phyloP scores from a whole-genome alignment of 2,888 invertebrate genomes.

The Nycteola revayana region DNA sequence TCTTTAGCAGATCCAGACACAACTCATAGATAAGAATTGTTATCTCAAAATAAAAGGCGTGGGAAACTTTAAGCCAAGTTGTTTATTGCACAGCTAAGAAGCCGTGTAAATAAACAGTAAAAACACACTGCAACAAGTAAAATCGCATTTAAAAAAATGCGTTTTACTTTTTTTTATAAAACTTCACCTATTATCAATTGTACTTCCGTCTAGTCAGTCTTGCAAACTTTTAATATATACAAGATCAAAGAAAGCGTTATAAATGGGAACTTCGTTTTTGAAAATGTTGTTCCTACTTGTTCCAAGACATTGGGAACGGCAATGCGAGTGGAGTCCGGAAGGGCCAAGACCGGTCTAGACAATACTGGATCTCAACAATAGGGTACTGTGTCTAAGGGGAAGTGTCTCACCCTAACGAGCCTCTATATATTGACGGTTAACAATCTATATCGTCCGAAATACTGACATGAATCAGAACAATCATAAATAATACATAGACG shows the following conservation, averaged over 20 bases:
- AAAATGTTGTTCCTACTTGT: slow-evolving; percentile 10
- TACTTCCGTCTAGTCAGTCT: slow-evolving; percentile 10
- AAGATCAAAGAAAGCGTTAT: slow-evolving; percentile 3
- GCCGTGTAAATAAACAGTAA: too few species aligned
- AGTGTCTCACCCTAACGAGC: slow-evolving; percentile 52
- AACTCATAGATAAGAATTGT: too few species aligned
- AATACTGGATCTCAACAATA: slow-evolving; percentile 56
- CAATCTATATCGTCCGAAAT: slow-evolving; percentile 52
- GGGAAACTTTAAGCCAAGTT: too few species aligned
- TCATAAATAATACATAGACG: slow-evolving; percentile 33
- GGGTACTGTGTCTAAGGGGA: slow-evolving; percentile 55
- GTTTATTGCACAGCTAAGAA: too few species aligned
- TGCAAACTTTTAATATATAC: slow-evolving; percentile 4
- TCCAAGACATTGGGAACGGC: slow-evolving; percentile 30
- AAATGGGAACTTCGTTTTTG: slow-evolving; percentile 14
- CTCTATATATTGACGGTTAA: slow-evolving; percentile 51
- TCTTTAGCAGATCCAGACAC: too few species aligned
- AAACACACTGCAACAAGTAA: too few species aligned
- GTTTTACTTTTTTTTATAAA: neutral
- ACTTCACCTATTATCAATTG: slow-evolving; percentile 6
- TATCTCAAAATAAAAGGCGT: too few species aligned
- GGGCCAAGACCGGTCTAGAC: slow-evolving; percentile 55
- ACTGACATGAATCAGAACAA: slow-evolving; percentile 56
- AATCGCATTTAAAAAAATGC: neutral
- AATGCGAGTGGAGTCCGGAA: slow-evolving; percentile 51